Conservation (phyloP, 2,113 vertebrate genomes). For the Syrrhaptes paradoxus region DNA sequence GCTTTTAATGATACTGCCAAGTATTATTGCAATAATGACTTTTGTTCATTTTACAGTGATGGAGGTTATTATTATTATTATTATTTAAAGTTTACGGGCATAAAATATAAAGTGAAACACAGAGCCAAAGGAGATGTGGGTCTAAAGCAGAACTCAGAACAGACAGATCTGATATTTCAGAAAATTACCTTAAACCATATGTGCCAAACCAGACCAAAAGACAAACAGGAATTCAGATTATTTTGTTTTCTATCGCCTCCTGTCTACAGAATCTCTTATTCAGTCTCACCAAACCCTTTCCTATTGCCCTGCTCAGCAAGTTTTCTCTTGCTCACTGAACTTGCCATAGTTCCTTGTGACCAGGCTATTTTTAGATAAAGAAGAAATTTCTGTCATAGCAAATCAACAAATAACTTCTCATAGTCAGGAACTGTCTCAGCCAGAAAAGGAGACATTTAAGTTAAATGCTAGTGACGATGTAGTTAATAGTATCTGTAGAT, state of each 20-base stretch:
- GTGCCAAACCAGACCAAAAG: background rate
- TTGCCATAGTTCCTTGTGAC: background rate
- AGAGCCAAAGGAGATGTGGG: background rate
- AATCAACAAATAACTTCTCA: background rate
- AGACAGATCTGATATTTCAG: background rate
- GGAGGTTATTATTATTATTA: background rate
- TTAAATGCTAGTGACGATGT: background rate
- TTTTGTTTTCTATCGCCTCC: background rate
- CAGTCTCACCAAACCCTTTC: background rate
- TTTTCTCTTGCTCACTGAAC: background rate
- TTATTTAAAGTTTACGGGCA: background rate
- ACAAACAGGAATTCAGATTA: background rate
- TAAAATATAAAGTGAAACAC: background rate
- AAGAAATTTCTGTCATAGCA: background rate
- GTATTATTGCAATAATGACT: background rate
- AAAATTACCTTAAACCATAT: background rate
- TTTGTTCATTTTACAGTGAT: background rate
- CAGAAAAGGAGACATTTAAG: background rate
- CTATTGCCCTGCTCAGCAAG: background rate
- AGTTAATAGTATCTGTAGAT: background rate
- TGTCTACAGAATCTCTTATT: background rate
- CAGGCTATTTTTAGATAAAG: background rate
- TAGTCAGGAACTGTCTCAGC: background rate
- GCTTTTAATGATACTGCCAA: background rate
- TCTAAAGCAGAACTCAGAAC: background rate